Percentiles rank a stretch among this genome's conserved stretches.
These are phyloP conservation scores for Epirrhoe alternata DNA, from an alignment of 2,888 invertebrate genomes.

Conservation along the genomic window DNA sequence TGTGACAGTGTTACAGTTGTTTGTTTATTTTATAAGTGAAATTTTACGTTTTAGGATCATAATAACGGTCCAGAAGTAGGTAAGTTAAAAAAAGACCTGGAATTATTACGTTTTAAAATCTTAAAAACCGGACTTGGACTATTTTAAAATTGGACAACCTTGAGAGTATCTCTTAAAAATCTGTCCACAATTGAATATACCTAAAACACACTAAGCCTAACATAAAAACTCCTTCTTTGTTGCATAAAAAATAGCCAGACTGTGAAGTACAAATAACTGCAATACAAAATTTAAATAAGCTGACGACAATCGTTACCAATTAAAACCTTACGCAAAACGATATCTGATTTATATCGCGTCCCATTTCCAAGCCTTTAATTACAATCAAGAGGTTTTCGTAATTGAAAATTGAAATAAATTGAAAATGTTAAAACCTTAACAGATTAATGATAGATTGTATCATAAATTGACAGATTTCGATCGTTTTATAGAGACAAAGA, in stretches of 20 bases:
- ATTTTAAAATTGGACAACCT: too few relatives aligned
- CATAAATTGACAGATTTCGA: slow-evolving; percentile 38
- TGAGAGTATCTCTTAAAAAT: too few relatives aligned
- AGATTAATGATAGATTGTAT: slow-evolving; percentile 34
- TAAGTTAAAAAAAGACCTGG: too few relatives aligned
- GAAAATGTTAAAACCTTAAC: slow-evolving; percentile 36
- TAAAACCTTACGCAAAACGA: slow-evolving; percentile 58
- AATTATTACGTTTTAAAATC: too few relatives aligned
- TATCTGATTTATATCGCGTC: slow-evolving; percentile 62
- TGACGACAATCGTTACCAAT: slow-evolving; percentile 59
- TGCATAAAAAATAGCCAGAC: not conserved
- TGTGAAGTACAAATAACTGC: not conserved
- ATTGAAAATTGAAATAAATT: slow-evolving; percentile 51
- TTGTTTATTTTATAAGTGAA: not conserved
- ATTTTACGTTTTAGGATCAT: not conserved
- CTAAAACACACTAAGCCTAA: too few relatives aligned
- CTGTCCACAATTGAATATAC: too few relatives aligned
- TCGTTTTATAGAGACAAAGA: slow-evolving; percentile 28
- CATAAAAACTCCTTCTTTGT: too few relatives aligned
- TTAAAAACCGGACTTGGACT: too few relatives aligned
- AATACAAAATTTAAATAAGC: slow-evolving; percentile 45
- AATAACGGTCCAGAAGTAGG: too few relatives aligned
- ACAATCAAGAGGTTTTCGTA: slow-evolving; percentile 54
- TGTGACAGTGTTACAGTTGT: not conserved
- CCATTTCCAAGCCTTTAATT: slow-evolving; percentile 57